phyloP scores from a whole-genome alignment of 30 jellyfish, hydroid and myxozoan genomes.

The Turritopsis dohrnii region DNA sequence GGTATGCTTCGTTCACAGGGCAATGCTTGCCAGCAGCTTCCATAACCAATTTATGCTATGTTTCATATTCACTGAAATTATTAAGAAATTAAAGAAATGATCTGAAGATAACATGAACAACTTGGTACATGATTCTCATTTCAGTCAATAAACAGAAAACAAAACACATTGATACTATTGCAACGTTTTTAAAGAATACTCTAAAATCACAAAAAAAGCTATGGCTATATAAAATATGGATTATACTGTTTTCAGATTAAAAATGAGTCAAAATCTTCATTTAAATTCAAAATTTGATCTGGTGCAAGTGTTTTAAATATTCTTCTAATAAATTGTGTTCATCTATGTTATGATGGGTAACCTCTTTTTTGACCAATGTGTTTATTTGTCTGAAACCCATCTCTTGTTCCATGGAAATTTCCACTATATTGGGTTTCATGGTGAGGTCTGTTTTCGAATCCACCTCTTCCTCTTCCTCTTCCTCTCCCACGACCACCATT shows the following conservation, averaged over 20 bases:
- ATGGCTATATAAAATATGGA: background rate
- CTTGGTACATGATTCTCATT: too few relatives aligned
- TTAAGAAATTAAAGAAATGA: background rate
- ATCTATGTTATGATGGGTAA: background rate
- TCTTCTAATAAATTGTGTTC: background rate
- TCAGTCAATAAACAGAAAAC: background rate
- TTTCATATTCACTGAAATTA: background rate
- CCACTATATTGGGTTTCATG: background rate
- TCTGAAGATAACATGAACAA: too few relatives aligned
- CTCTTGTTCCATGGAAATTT: background rate
- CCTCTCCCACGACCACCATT: conserved; percentile 12
- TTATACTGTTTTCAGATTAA: background rate
- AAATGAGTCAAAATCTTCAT: background rate
- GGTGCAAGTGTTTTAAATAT: too few relatives aligned
- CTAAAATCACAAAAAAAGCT: background rate
- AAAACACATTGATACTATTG: background rate
- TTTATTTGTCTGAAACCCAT: background rate
- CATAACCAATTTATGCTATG: background rate
- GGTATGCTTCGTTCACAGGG: conserved; percentile 29
- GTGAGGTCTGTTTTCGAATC: background rate
- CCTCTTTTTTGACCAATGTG: background rate
- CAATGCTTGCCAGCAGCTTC: background rate
- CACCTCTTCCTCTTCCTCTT: conserved; percentile 17
- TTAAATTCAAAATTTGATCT: background rate
- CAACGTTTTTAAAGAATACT: background rate